These are phyloP conservation scores for Temnothorax nylanderi DNA, from an alignment of 1,140 invertebrate species.

Conservation along the genomic window DNA sequence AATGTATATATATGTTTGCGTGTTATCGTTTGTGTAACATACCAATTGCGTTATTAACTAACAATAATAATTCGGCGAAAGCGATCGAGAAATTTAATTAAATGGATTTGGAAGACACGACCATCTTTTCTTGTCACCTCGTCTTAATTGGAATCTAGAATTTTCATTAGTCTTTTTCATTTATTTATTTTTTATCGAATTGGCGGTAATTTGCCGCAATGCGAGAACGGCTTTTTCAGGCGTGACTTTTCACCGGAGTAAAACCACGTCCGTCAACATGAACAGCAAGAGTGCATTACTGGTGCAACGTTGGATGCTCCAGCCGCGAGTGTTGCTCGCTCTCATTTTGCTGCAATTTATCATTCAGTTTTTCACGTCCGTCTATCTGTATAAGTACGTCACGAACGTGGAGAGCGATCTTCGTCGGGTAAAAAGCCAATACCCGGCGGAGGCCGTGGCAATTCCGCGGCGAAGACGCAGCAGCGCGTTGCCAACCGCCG, in stretches of 20 bases:
- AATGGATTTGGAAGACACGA: background rate
- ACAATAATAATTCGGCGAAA: background rate
- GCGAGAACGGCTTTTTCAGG: background rate
- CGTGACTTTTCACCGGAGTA: slow-evolving; percentile 37
- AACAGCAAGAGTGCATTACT: slow-evolving; percentile 61
- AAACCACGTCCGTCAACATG: slow-evolving; percentile 40
- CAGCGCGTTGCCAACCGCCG: slow-evolving; percentile 63
- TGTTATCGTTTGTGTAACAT: background rate
- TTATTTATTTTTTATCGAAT: background rate
- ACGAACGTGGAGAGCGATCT: slow-evolving; percentile 63
- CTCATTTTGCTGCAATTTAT: slow-evolving; percentile 69
- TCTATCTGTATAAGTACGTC: slow-evolving; percentile 70
- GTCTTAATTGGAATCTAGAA: background rate
- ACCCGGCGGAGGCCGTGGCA: slow-evolving; percentile 26
- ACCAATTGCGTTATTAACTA: background rate
- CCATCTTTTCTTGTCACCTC: background rate
- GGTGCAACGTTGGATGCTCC: slow-evolving; percentile 58
- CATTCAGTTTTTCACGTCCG: slow-evolving; percentile 67
- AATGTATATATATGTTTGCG: background rate
- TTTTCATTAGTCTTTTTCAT: background rate
- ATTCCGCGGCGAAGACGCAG: slow-evolving; percentile 63
- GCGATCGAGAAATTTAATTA: background rate
- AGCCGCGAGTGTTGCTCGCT: slow-evolving; percentile 60
- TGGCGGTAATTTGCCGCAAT: background rate
- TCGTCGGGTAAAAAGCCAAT: slow-evolving; percentile 32